Base-by-base conservation (phyloP, 2,888 invertebrate species). In the Chrysopilus asiliformis region DNA sequence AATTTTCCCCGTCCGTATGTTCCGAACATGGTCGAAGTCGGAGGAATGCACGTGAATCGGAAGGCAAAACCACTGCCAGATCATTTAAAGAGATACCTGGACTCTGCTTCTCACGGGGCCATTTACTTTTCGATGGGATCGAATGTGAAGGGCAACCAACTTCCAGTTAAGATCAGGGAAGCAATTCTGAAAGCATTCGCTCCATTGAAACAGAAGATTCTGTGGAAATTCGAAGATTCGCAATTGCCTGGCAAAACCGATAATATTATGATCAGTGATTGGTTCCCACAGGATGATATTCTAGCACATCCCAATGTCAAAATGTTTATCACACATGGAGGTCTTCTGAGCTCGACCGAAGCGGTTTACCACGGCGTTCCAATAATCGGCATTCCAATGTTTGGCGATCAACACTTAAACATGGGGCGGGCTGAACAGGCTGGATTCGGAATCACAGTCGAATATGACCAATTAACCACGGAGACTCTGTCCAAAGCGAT, bases 321-420 rank as follows among this genome's bases (percentile, higher is more conserved):
- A 18, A 51, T 66, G 0, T 68, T 71, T 37, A 64, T 72, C 28
- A 68, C 67, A 1, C 71, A 72, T 46, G 68, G 68, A 1, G 71
- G 70, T 0, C 53, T 68, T 10, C 52, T 68, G 14, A 65, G 68
- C 32, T 56, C 63, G 4, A 61, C 61, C 13, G 71, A 69, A 45
- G 57, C 66, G 0, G 50, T 63, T 2, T 56, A 57, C 46, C 55
- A 57, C 38, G 66, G 56, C 3, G 61, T 65, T 4, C 65, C 67
- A 0, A 46, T 66, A 4, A 40, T 67, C 8, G 66, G 62, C 0
- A 44, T 67, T 20, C 63, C 65, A 0, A 45, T 61, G 8, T 54
- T 58, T 34, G 56, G 47, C 25, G 65, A 65, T 46, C 65, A 65
- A 43, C 32, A 39, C 14, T 28, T 44, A 24, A 45, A 55, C 47